Conservation (phyloP, 2,113 vertebrate genomes). For the Chloropsis hardwickii region DNA sequence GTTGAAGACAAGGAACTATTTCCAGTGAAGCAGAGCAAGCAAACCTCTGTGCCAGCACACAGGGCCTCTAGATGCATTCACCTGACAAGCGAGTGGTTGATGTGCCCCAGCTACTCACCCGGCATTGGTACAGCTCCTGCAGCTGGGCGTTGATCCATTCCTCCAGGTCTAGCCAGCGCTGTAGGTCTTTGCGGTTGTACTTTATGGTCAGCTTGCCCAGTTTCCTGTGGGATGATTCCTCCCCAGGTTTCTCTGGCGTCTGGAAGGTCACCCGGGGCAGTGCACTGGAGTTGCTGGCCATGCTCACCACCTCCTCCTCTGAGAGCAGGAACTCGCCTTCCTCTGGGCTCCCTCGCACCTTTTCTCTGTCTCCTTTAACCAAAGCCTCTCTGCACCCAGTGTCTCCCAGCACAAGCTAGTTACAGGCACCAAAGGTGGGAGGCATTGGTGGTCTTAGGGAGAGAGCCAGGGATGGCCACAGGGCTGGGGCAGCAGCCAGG, state of each 20-base stretch:
- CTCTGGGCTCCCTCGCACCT: background rate
- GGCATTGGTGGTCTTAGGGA: background rate
- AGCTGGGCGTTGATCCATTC: conserved; percentile 91
- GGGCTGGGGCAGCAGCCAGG: background rate
- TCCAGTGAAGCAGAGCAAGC: background rate
- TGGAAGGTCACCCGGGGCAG: conserved; percentile 88
- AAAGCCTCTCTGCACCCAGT: background rate
- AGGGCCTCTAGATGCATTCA: background rate
- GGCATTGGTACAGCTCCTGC: conserved; percentile 89
- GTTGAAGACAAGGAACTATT: background rate
- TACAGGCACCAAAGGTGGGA: background rate
- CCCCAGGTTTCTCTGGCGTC: conserved; percentile 74
- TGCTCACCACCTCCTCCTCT: conserved; percentile 37
- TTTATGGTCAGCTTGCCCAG: conserved; percentile 92
- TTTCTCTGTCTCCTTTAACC: background rate
- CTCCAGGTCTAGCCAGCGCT: conserved; percentile 92
- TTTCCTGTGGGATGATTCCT: conserved; percentile 77
- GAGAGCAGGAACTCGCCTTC: background rate
- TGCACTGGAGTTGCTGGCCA: conserved; percentile 79
- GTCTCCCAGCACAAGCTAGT: background rate
- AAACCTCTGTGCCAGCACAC: background rate
- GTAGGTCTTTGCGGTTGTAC: conserved; percentile 92
- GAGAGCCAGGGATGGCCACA: background rate
- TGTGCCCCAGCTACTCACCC: conserved; percentile 73
- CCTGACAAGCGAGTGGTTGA: fast-evolving